These are phyloP conservation scores for Callorhinus ursinus DNA, from an alignment of 2,113 vertebrate species.

Conservation along the genomic window DNA sequence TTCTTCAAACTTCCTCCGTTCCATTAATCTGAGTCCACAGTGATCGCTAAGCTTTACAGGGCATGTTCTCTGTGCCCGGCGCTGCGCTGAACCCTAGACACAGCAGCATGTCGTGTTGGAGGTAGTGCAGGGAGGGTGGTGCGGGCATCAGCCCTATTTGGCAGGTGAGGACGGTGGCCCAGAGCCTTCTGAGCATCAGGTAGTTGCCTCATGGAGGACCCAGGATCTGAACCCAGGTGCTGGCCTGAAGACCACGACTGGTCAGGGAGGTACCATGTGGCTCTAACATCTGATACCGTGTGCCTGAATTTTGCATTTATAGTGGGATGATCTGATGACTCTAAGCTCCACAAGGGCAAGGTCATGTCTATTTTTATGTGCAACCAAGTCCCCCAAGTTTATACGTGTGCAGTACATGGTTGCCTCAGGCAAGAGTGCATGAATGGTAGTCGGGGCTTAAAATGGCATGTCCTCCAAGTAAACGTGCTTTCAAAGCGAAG, in stretches of 20 bases:
- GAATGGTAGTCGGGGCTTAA: neutral
- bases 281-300: rapidly evolving
- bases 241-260: neutral
- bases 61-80: neutral
- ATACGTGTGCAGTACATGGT: rapidly evolving
- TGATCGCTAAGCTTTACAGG: neutral
- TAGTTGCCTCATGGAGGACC: rapidly evolving
- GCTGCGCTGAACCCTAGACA: rapidly evolving
- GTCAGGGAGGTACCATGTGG: rapidly evolving
- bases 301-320: neutral
- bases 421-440: neutral
- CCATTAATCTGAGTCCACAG: neutral
- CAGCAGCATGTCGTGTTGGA: neutral
- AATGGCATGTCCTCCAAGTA: neutral
- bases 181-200: neutral
- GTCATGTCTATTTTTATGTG: neutral
- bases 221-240: neutral
- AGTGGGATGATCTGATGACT: neutral
- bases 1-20: neutral
- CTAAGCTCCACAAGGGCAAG: neutral
- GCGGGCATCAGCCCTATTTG: neutral
- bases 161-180: neutral
- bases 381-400: neutral
- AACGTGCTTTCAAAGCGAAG: neutral
- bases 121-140: neutral